Evolutionary conservation across 30 jellyfish, hydroid and myxozoan species (phyloP).

Genomic region (Catostylus mosaicus): DNA sequence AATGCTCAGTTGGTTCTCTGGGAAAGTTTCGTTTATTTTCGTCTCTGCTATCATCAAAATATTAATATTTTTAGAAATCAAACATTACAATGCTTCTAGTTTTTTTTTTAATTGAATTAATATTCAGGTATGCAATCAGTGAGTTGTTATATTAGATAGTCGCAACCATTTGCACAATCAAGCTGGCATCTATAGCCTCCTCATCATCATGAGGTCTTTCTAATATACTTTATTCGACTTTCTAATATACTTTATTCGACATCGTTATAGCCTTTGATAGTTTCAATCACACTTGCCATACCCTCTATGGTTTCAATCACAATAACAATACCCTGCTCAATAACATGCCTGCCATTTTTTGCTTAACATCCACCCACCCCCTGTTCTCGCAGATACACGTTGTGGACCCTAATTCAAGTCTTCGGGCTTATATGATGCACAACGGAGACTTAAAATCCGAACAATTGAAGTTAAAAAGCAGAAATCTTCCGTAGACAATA

Average conservation of each 20-base stretch:
- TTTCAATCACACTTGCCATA: no score
- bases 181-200: no score
- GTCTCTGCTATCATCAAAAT: slow-evolving; percentile 23
- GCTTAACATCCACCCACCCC: not conserved
- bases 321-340: no score
- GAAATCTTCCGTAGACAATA: not conserved
- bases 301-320: no score
- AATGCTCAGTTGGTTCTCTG: slow-evolving; percentile 17
- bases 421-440: not conserved
- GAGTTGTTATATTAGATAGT: slow-evolving; percentile 14
- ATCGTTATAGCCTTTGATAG: no score
- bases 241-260: no score
- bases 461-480: not conserved
- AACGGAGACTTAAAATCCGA: not conserved
- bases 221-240: no score
- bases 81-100: not conserved
- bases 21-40: slow-evolving; percentile 46
- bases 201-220: no score
- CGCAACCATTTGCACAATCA: no score
- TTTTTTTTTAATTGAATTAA: slow-evolving; percentile 14
- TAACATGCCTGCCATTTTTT: not conserved
- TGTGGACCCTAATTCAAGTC: not conserved
- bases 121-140: slow-evolving; percentile 30
- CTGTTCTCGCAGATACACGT: not conserved
- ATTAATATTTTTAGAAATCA: slow-evolving; percentile 31